These are phyloP conservation scores for Polydesmus complanatus DNA, from an alignment of 2,888 invertebrate genomes.

Conservation along the genomic window DNA sequence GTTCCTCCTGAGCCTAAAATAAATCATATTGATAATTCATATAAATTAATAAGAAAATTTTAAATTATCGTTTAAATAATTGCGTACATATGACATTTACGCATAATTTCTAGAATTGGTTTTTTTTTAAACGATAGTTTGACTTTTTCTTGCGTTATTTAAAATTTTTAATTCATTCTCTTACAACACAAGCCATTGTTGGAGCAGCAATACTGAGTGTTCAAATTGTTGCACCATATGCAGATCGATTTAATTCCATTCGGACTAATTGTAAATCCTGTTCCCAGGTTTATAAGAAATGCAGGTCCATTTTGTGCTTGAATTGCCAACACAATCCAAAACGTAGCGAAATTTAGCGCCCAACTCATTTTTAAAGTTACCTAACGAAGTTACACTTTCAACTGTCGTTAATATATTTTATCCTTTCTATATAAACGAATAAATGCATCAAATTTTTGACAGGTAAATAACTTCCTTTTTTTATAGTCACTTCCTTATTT, in stretches of 20 bases:
- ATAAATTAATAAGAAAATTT: too few relatives aligned
- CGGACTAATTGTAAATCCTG: not conserved
- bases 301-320: not conserved
- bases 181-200: slow-evolving; percentile 4
- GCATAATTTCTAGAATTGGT: too few relatives aligned
- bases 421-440: too few relatives aligned
- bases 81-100: too few relatives aligned
- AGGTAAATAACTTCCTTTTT: not conserved
- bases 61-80: too few relatives aligned
- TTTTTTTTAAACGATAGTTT: too few relatives aligned
- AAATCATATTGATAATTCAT: too few relatives aligned
- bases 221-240: slow-evolving; percentile 8
- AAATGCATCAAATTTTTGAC: not conserved
- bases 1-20: too few relatives aligned
- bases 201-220: slow-evolving; percentile 1
- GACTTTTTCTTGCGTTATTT: too few relatives aligned
- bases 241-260: slow-evolving; percentile 1
- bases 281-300: not conserved
- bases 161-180: slow-evolving; percentile 29
- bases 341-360: not conserved
- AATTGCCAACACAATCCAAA: not conserved
- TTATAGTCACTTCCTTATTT: not conserved
- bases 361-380: not conserved
- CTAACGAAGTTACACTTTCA: too few relatives aligned
- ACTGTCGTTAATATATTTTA: too few relatives aligned